These are phyloP conservation scores for Parnassius glacialis DNA, from an alignment of 2,888 invertebrate genomes.

Conservation along the genomic window DNA sequence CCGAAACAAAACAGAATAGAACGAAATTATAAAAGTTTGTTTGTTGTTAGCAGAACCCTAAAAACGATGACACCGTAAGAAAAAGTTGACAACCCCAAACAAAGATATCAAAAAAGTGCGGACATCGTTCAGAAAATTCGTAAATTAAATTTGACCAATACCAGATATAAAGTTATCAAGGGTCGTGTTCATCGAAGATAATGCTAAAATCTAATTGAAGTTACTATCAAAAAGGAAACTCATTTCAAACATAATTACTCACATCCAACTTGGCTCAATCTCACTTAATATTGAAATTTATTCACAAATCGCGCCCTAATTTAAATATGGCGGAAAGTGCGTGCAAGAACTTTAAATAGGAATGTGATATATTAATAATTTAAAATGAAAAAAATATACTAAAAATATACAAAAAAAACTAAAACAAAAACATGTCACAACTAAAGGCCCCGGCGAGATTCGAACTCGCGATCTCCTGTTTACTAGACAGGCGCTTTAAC, in stretches of 20 bases:
- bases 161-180: background rate
- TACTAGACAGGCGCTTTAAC: slow-evolving; percentile 84
- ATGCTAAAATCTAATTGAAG: background rate
- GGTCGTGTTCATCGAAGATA: slow-evolving; percentile 1
- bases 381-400: too few species aligned
- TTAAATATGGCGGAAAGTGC: slow-evolving; percentile 7
- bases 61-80: too few species aligned
- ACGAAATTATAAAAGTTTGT: too few species aligned
- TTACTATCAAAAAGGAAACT: slow-evolving; percentile 15
- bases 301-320: slow-evolving; percentile 5
- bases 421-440: background rate
- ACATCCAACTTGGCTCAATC: slow-evolving; percentile 2
- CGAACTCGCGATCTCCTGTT: slow-evolving; percentile 78
- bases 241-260: slow-evolving; percentile 25
- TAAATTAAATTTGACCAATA: too few species aligned
- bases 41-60: too few species aligned
- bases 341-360: background rate
- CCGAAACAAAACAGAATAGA: too few species aligned
- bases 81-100: too few species aligned
- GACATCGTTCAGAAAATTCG: too few species aligned
- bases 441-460: slow-evolving; percentile 73
- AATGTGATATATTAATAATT: background rate
- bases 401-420: background rate
- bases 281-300: slow-evolving; percentile 16
- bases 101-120: too few species aligned